Percentiles rank a stretch among this genome's conserved stretches.
These are phyloP conservation scores for Lytechinus pictus DNA, from an alignment of 35 echinoderm and acorn worm genomes.

Conservation along the genomic window DNA sequence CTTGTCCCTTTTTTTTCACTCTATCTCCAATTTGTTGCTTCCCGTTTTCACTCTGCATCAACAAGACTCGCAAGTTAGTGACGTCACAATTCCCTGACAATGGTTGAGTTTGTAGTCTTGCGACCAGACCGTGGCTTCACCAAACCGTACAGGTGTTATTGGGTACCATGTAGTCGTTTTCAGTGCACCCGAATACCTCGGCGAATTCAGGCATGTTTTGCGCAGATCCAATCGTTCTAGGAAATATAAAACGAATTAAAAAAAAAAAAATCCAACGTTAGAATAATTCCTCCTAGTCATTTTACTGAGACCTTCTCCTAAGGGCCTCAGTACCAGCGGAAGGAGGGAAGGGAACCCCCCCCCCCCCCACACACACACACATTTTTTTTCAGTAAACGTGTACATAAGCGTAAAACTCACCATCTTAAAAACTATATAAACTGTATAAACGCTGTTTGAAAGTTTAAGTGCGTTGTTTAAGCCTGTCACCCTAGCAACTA, in stretches of 20 bases:
- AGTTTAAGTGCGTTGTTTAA: too few relatives aligned
- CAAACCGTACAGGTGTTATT: conserved; percentile 21
- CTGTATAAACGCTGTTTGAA: too few relatives aligned
- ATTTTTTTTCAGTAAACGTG: too few relatives aligned
- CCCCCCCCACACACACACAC: too few relatives aligned
- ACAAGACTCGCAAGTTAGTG: neutral
- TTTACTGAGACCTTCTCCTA: too few relatives aligned
- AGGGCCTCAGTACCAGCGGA: too few relatives aligned
- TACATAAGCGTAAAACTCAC: too few relatives aligned
- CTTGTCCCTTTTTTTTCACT: too few relatives aligned
- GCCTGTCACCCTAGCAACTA: too few relatives aligned
- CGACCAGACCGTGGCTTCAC: neutral
- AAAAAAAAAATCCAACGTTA: neutral
- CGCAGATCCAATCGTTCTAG: conserved; percentile 25
- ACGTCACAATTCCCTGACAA: neutral
- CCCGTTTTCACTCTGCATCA: neutral
- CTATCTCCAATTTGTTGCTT: neutral
- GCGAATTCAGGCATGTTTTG: conserved; percentile 52
- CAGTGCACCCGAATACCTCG: neutral
- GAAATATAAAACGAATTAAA: neutral
- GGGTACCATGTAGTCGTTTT: conserved; percentile 40
- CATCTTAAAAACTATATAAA: too few relatives aligned
- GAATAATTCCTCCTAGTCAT: too few relatives aligned
- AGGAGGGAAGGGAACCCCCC: too few relatives aligned
- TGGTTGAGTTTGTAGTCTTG: neutral